Base-by-base conservation (phyloP, 2,113 vertebrate genomes). In the Mus pahari region DNA sequence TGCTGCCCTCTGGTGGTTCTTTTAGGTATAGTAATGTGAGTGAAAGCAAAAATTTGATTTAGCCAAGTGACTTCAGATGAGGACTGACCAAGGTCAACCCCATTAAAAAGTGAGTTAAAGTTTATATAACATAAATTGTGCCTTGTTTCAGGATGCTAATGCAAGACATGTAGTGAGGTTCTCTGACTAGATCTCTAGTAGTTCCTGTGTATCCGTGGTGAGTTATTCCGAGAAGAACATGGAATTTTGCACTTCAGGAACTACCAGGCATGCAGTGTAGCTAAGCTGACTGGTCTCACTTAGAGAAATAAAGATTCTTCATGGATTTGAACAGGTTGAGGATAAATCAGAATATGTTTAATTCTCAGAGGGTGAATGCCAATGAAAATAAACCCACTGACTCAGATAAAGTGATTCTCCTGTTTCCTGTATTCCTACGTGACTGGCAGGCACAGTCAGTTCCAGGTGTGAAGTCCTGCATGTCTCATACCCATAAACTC, bases 1-100 rank as follows among this genome's bases (percentile, higher is more conserved):
- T 96, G 97, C 97, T 98, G 98, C 98, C 98, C 98, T 98, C 98
- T 98, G 97, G 98, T 98, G 98, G 78, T 53, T 42, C 4, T 88
- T 33, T 88, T 10, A 2, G 74, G 60, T 10, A 86, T 53, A 81
- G n/a, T 9, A 6, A 5, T 5, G 0, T 10, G 1, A 13, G 11
- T 42, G 42, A 68, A 73, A 17, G 86, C 71, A 28, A 48, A 42
- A 68, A 39, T 73, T 31, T 60, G 17, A 93, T 66, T 50, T 1
- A 24, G 19, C 5, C 14, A 64, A 31, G 36, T 6, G 45, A 75
- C 62, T 90, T 83, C 33, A 45, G 55, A 3, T 7, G 28, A 55
- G 26, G 64, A 74, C 12, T 39, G 45, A 42, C 42, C 17, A 91
- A 71, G 58, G 20, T 20, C 68, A 89, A 55, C n/a, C 7, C 36